Evolutionary conservation across 2,113 vertebrate species (phyloP), one percentile per base, ranked within the genome.

Genomic region (Leptosomus discolor): DNA sequence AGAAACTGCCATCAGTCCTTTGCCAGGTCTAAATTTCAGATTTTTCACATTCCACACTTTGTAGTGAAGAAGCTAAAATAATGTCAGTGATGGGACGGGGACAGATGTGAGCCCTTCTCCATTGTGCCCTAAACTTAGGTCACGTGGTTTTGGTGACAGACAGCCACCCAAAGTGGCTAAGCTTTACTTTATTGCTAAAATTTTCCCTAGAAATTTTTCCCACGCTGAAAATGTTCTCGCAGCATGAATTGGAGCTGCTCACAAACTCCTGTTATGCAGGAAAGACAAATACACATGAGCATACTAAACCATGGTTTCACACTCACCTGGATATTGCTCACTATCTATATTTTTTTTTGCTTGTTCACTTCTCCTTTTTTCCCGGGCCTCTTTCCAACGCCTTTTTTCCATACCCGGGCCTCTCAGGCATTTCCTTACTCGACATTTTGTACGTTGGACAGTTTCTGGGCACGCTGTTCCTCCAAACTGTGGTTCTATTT

Each of bases 401-500:
- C 98, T 98, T 94, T 99, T 99, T 54, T 99, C 99, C 17, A 99
- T 94, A 5, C 98, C 98, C 60, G 98, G 97, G 24, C 98, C 99
- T 75, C 99, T 97, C 88, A 97, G 98, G 96, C 99, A 99, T 92
- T 99, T 99, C 76, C 99, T 98, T 65, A 99, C 71, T 70, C 99
- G 99, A 94, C 99, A 99, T 77, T 99, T 99, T 60, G 99, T 99
- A 11, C 99, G 98, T 90, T 99, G 99, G 22, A 99, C 98, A 2
- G 99, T 99, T 97, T 99, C 99, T 16, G 98, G 98, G 85, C 99
- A 99, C 10, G 98, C 92, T 70, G 98, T 94, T 6, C 99, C 99
- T 32, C 99, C 99, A 92, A 99, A 99, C 98, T 99, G 99, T 30
- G 99, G 99, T 97, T 99, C 99, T 97, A 98, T 96, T 94, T 98